phyloP scores from a whole-genome alignment of 2,113 vertebrate species.

The Pristiophorus japonicus region DNA sequence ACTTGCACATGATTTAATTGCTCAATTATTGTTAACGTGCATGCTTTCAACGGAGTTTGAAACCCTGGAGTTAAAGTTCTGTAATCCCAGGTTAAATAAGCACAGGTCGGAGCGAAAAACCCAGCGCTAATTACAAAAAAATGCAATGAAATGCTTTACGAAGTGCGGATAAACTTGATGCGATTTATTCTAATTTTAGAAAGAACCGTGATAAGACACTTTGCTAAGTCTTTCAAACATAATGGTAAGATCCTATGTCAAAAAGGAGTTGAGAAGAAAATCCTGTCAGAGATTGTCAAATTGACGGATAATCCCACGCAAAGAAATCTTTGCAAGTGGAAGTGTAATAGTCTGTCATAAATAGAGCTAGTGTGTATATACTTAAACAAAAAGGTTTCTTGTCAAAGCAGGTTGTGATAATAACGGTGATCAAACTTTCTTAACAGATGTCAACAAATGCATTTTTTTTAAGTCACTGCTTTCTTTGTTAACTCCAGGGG shows the following conservation, averaged over 20 bases:
- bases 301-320: too few species aligned
- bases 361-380: neutral
- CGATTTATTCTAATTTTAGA: neutral
- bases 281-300: neutral
- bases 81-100: neutral
- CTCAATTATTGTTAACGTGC: neutral
- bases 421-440: neutral
- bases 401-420: neutral
- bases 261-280: neutral
- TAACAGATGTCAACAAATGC: neutral
- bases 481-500: slow-evolving; percentile 46
- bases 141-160: neutral
- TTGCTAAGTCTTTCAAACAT: neutral
- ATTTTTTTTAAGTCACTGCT: slow-evolving; percentile 23
- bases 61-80: too few species aligned
- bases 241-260: neutral
- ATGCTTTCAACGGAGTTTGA: neutral
- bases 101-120: neutral
- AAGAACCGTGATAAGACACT: neutral
- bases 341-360: neutral
- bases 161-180: neutral
- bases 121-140: neutral
- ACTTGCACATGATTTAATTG: neutral
- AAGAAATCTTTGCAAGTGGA: neutral
- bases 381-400: neutral